These are phyloP conservation scores for Branchinecta lindahli DNA, from an alignment of 1,140 invertebrate species.

Conservation along the genomic window DNA sequence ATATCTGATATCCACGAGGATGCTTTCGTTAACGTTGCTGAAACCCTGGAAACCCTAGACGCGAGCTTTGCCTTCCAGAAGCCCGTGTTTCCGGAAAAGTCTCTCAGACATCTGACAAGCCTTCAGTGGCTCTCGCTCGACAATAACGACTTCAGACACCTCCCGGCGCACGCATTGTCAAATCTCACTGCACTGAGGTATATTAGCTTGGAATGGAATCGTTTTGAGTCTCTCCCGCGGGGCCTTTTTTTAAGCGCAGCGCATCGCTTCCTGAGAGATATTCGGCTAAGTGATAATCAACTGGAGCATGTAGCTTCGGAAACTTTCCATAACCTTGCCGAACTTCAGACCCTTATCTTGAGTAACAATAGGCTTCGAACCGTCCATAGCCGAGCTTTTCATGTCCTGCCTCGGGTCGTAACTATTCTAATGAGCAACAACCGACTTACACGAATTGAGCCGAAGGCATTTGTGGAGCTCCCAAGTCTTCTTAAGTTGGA, in stretches of 20 bases:
- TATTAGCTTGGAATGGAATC: conserved; percentile 70
- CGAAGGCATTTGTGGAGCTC: conserved; percentile 46
- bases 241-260: conserved; percentile 48
- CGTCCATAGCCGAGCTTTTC: conserved; percentile 42
- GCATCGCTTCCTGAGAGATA: conserved; percentile 55
- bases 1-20: conserved; percentile 55
- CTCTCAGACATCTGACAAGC: conserved; percentile 48
- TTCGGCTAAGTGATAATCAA: conserved; percentile 57
- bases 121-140: conserved; percentile 71
- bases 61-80: conserved; percentile 65
- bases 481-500: conserved; percentile 50
- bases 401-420: conserved; percentile 45
- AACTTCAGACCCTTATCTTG: conserved; percentile 50
- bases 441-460: conserved; percentile 29
- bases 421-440: conserved; percentile 46
- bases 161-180: conserved; percentile 43
- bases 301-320: conserved; percentile 41
- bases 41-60: conserved; percentile 61
- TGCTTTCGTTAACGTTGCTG: conserved; percentile 52
- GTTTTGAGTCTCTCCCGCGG: conserved; percentile 43
- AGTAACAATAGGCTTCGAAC: conserved; percentile 49
- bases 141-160: conserved; percentile 62
- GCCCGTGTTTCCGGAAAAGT: conserved; percentile 54
- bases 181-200: conserved; percentile 54
- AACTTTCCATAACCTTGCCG: conserved; percentile 42